Conservation (phyloP, 1,140 invertebrate species). For the Diuraphis noxia region DNA sequence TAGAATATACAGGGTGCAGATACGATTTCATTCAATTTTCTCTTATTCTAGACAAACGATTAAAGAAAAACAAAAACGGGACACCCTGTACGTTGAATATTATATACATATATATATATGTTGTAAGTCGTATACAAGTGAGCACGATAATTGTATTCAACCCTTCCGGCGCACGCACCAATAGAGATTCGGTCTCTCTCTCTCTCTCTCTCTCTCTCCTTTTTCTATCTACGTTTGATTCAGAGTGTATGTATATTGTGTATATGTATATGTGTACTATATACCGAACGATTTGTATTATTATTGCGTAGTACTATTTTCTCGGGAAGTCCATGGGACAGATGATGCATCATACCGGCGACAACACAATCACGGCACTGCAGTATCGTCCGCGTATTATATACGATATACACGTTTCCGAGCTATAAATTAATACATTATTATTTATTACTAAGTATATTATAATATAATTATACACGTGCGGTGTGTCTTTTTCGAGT, state of each 20-base stretch:
- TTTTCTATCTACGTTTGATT: background rate
- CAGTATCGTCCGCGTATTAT: background rate
- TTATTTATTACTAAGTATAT: too few relatives aligned
- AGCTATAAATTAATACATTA: background rate
- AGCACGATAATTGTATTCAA: constrained; percentile 12
- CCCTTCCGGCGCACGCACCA: background rate
- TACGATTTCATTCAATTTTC: background rate
- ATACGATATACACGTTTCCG: background rate
- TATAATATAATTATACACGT: background rate
- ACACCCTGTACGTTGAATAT: background rate
- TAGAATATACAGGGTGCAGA: background rate
- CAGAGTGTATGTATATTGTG: background rate
- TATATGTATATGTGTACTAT: background rate
- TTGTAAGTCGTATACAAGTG: background rate
- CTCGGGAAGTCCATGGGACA: background rate
- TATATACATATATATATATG: background rate
- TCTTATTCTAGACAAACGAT: background rate
- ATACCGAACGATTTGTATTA: background rate
- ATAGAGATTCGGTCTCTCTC: background rate
- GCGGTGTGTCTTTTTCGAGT: background rate
- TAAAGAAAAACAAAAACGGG: background rate
- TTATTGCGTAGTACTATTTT: constrained; percentile 4
- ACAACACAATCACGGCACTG: background rate
- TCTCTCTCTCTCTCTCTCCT: background rate
- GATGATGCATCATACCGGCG: background rate